phyloP scores from a whole-genome alignment of 1,140 invertebrate genomes.

The Acyrthosiphon pisum region DNA sequence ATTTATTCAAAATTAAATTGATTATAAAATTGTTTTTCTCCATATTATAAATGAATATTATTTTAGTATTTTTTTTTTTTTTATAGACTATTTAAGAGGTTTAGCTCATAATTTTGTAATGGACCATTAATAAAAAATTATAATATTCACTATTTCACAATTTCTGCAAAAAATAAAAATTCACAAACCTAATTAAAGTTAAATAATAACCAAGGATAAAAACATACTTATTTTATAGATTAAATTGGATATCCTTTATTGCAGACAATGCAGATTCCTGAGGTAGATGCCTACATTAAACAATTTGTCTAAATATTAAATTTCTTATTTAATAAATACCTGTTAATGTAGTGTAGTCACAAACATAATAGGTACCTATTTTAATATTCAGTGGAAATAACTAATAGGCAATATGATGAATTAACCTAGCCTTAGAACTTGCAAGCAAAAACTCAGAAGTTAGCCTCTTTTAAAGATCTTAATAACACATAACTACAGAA shows the following conservation, averaged over 20 bases:
- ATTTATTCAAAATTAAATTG: no score
- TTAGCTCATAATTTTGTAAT: slow-evolving; percentile 4
- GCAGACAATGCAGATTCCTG: background rate
- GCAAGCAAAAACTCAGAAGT: background rate
- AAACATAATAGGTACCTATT: background rate
- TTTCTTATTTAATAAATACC: background rate
- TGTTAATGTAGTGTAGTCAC: no score
- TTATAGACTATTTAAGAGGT: background rate
- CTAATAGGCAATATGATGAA: background rate
- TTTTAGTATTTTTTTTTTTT: no score
- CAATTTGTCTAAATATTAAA: background rate
- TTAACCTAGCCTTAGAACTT: background rate
- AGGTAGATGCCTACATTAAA: background rate
- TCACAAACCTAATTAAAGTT: background rate
- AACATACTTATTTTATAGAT: background rate
- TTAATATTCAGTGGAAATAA: background rate
- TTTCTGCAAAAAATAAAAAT: background rate
- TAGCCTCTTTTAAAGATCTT: background rate
- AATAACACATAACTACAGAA: background rate
- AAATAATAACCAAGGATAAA: background rate
- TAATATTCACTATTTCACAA: background rate
- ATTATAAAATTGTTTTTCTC: no score
- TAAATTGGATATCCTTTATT: background rate
- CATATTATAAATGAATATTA: no score
- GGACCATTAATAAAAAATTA: background rate